Evolutionary conservation across 2,113 vertebrate genomes (phyloP).

Genomic region (Cavia porcellus): DNA sequence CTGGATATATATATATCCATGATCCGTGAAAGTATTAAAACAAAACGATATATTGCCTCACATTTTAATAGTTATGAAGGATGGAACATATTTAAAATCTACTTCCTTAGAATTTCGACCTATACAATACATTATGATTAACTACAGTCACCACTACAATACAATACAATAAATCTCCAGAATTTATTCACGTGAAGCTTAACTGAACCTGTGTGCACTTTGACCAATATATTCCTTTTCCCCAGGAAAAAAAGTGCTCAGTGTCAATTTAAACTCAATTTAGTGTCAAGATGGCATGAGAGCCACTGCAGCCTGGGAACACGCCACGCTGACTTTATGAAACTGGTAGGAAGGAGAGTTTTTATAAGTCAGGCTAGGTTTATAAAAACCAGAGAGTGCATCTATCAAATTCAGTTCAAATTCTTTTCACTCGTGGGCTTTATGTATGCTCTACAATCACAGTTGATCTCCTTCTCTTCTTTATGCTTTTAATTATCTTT

Average conservation of each 20-base stretch:
- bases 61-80: background rate
- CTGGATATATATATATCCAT: background rate
- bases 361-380: background rate
- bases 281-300: background rate
- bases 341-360: background rate
- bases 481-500: background rate
- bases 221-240: background rate
- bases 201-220: background rate
- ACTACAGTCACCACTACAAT: background rate
- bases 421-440: background rate
- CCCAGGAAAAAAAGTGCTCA: background rate
- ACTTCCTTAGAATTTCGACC: background rate
- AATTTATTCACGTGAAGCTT: background rate
- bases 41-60: background rate
- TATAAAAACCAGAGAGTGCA: background rate
- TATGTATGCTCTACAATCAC: background rate
- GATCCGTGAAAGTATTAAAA: conserved; percentile 1
- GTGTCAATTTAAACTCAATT: conserved; percentile 18
- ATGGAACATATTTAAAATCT: background rate
- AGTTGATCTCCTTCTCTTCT: background rate
- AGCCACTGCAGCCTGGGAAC: background rate
- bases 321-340: conserved; percentile 13
- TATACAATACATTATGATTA: background rate
- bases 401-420: background rate
- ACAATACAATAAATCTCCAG: background rate